Evolutionary conservation across 2,888 invertebrate genomes (phyloP), one percentile per base, ranked within the genome.

Genomic region (Drosophila quinaria): DNA sequence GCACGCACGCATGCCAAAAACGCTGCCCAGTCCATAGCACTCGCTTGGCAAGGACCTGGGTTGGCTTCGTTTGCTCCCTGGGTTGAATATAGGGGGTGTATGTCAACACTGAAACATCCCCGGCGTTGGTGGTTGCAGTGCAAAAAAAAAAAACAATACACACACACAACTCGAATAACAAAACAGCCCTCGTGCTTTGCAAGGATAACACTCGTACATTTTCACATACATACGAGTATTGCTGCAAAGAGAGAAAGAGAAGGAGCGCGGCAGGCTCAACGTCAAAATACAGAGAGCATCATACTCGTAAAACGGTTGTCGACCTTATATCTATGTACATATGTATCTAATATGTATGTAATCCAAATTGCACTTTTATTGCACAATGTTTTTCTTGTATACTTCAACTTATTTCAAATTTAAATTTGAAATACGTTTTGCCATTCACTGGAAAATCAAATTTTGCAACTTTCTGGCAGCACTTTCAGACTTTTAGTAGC

Each of bases 261-360:
- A 22, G 46, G 35, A 41, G 19, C 11, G 58, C 41, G 50, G 29
- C 46, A 63, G 46, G 35, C 61, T 47, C 31, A 66, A 33, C 41
- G 46, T 35, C 41, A 52, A 61, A 46, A 69, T 54, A 64, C 58
- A 60, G 56, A 51, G 68, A 62, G 71, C 70, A 75, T 80, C 83
- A 80, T 82, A 37, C 37, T 37, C 37, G n/a, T 37, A 75, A 88
- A 82, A 70, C 88, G 88, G 88, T 88, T 84, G 88, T 75, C 84
- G 84, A 88, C 86, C 86, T 78, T 66, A 60, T 66, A 52, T 51
- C 17, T 52, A 25, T 37, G 41, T 46, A 46, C 37, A 35, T 46
- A 46, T 42, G 15, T 25, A 31, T 39, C n/a, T n/a, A n/a, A 22
- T 25, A 31, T 46, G 39, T 15, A 35, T n/a, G 29, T 15, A 33